These are phyloP conservation scores for Anniella stebbinsi DNA, from an alignment of 2,797 vertebrate genomes.

Conservation along the genomic window DNA sequence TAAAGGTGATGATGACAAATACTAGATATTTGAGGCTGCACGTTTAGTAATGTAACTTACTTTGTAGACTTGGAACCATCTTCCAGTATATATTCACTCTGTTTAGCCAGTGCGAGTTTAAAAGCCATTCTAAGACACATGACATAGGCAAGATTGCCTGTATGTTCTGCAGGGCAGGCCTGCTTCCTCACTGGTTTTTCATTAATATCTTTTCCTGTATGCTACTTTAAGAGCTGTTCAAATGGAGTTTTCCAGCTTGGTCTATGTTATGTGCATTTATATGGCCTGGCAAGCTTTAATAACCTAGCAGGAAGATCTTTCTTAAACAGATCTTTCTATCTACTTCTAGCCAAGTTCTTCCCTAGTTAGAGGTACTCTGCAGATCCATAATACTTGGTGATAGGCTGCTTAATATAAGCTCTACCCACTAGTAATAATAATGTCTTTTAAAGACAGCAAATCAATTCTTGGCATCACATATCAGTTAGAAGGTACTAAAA, in stretches of 20 bases:
- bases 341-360: not conserved
- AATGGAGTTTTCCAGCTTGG: conserved; percentile 2
- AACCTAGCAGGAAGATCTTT: not conserved
- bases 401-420: not conserved
- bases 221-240: conserved; percentile 16
- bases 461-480: not conserved
- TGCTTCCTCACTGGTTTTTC: not conserved
- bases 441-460: conserved; percentile 17
- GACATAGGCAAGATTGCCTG: conserved; percentile 16
- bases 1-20: not conserved
- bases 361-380: not conserved
- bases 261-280: conserved; percentile 1
- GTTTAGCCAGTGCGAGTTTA: conserved; percentile 41
- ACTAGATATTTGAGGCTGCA: conserved; percentile 12
- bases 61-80: conserved; percentile 36
- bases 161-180: conserved; percentile 21
- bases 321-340: not conserved
- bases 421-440: not conserved
- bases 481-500: not conserved
- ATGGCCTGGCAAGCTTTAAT: conserved; percentile 1
- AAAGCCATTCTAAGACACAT: conserved; percentile 9
- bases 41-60: conserved; percentile 33
- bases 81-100: conserved; percentile 40
- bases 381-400: not conserved
- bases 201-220: conserved; percentile 14